A percentile compares a stretch with the other conserved stretches of the same genome.
These are phyloP conservation scores for Propithecus deckenii DNA, from an alignment of 2,797 vertebrate species.

Conservation along the genomic window DNA sequence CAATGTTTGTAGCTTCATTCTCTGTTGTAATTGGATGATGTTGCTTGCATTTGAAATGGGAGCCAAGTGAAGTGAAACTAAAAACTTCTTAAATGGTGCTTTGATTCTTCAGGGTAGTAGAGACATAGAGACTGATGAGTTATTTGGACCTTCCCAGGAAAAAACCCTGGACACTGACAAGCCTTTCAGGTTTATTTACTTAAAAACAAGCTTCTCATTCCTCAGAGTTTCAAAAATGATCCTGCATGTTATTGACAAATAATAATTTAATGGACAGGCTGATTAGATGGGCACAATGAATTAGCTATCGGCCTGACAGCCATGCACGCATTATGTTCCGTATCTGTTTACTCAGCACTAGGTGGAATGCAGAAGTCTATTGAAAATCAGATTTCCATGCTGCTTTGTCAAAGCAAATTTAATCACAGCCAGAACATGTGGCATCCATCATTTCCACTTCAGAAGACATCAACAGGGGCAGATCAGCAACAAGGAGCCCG, in stretches of 20 bases:
- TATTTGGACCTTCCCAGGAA: slow-evolving; percentile 63
- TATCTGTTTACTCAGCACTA: slow-evolving; percentile 89
- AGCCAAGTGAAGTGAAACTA: slow-evolving; percentile 45
- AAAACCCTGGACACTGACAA: slow-evolving; percentile 15
- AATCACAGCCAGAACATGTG: slow-evolving; percentile 87
- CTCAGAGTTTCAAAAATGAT: slow-evolving; percentile 80
- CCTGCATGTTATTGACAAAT: slow-evolving; percentile 83
- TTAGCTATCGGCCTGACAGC: slow-evolving; percentile 84
- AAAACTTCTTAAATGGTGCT: slow-evolving; percentile 62
- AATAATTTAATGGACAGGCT: slow-evolving; percentile 86
- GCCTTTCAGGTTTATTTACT: slow-evolving; percentile 77
- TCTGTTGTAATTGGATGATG: slow-evolving; percentile 60
- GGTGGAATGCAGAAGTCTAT: slow-evolving; percentile 85
- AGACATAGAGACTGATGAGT: slow-evolving; percentile 43
- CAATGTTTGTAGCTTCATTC: slow-evolving; percentile 67
- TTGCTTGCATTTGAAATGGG: slow-evolving; percentile 68
- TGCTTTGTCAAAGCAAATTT: slow-evolving; percentile 89
- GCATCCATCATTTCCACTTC: slow-evolving; percentile 90
- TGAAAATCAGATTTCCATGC: slow-evolving; percentile 89
- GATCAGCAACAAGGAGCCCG: slow-evolving; percentile 83
- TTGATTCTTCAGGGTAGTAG: slow-evolving; percentile 55
- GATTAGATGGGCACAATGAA: slow-evolving; percentile 86
- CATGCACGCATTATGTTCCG: slow-evolving; percentile 81
- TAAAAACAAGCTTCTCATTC: slow-evolving; percentile 77
- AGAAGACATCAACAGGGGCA: slow-evolving; percentile 84